These are phyloP conservation scores for Drosophila suzukii DNA, from an alignment of 1,140 invertebrate species.

Conservation along the genomic window DNA sequence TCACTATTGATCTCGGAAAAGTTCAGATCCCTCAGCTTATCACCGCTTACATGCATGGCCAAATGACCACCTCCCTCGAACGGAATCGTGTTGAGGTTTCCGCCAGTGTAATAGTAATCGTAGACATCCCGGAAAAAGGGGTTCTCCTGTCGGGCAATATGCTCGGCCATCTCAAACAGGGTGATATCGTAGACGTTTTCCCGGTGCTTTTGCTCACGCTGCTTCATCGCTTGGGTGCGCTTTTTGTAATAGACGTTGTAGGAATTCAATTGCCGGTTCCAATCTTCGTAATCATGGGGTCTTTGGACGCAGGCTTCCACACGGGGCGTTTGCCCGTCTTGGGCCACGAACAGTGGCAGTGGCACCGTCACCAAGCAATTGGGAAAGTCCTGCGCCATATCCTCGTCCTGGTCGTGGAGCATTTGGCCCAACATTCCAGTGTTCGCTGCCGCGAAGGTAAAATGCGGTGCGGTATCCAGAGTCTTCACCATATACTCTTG, in stretches of 20 bases:
- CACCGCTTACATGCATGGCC: conserved; percentile 55
- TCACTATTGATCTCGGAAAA: conserved; percentile 42
- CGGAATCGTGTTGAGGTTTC: conserved; percentile 42
- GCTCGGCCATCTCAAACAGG: conserved; percentile 58
- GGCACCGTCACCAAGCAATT: conserved; percentile 31
- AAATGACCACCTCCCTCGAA: conserved; percentile 14
- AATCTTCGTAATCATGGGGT: conserved; percentile 20
- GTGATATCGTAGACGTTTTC: conserved; percentile 18
- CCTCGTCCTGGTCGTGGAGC: conserved; percentile 13
- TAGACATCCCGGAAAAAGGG: conserved; percentile 60
- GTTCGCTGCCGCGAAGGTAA: conserved; percentile 18
- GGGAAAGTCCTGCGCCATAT: conserved; percentile 36
- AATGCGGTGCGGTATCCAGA: conserved; percentile 36
- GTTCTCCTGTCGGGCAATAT: conserved; percentile 60
- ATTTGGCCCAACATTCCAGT: conserved; percentile 4
- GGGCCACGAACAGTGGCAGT: conserved; percentile 48
- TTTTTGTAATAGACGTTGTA: conserved; percentile 5
- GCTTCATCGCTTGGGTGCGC: conserved; percentile 9
- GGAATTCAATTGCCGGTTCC: not conserved
- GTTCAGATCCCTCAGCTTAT: conserved; percentile 35
- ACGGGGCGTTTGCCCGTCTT: conserved; percentile 34
- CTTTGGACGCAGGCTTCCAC: conserved; percentile 46
- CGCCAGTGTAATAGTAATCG: conserved; percentile 71
- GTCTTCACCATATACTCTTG: not conserved
- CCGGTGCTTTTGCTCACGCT: conserved; percentile 42